These are phyloP conservation scores for Emys orbicularis DNA, from an alignment of 2,797 vertebrate genomes.

Conservation along the genomic window DNA sequence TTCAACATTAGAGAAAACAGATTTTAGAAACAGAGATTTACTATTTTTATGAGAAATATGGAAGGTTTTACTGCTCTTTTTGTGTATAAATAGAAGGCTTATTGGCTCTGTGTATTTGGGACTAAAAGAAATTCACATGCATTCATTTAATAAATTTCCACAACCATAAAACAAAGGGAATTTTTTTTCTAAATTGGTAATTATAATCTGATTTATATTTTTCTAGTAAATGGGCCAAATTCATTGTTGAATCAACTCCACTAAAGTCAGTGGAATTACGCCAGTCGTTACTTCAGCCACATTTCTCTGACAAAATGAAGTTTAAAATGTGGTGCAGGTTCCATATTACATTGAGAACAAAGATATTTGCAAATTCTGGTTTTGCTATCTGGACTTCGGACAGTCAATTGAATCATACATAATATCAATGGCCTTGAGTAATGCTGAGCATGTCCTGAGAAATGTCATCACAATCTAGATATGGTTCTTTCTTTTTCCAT, in stretches of 20 bases:
- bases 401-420: background rate
- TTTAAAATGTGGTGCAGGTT: background rate
- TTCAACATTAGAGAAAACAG: conserved; percentile 23
- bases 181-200: background rate
- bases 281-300: background rate
- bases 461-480: background rate
- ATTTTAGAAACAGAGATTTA: conserved; percentile 3
- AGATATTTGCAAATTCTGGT: background rate
- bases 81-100: conserved; percentile 8
- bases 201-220: background rate
- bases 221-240: background rate
- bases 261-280: background rate
- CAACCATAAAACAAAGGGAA: background rate
- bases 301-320: conserved; percentile 10
- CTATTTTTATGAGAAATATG: conserved; percentile 5
- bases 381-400: background rate
- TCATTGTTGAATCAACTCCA: background rate
- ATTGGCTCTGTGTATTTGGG: background rate
- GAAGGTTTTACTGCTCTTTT: background rate
- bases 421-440: background rate
- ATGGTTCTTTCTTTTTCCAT: background rate
- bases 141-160: background rate
- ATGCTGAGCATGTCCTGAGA: background rate
- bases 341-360: background rate
- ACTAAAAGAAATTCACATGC: background rate